Conservation (phyloP, 2,113 vertebrate genomes). For the Pseudorectes ferrugineus region DNA sequence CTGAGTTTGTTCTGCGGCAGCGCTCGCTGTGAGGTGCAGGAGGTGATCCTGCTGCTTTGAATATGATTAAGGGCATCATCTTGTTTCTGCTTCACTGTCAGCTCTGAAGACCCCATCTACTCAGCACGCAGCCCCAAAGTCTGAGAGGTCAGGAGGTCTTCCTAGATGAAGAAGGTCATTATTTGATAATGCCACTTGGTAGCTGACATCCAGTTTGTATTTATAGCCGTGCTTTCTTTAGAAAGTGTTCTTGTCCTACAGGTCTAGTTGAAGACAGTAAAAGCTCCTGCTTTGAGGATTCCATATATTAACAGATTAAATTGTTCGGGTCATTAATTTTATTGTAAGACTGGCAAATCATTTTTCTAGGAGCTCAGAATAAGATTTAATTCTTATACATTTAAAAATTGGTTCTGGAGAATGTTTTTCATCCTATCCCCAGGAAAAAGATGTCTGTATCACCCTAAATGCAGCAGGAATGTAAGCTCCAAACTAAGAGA, state of each 20-base stretch:
- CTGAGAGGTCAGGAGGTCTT: neutral
- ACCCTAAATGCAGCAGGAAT: neutral
- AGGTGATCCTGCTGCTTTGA: conserved; percentile 5
- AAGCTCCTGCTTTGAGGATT: neutral
- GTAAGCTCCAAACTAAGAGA: neutral
- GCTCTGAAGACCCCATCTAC: neutral
- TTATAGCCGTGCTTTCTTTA: neutral
- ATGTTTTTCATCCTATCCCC: neutral
- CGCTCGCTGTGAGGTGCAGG: conserved; percentile 12
- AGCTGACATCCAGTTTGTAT: conserved; percentile 17
- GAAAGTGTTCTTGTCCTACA: neutral
- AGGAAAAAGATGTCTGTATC: neutral
- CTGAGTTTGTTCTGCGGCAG: neutral
- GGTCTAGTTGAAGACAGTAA: neutral
- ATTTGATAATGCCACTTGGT: conserved; percentile 9
- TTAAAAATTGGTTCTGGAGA: neutral
- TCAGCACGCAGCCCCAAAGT: neutral
- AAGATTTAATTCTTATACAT: neutral
- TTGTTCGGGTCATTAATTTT: conserved; percentile 8
- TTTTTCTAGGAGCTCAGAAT: neutral
- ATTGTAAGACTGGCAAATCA: neutral
- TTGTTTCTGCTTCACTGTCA: conserved; percentile 3
- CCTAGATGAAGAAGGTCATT: neutral
- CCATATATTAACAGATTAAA: conserved; percentile 1
- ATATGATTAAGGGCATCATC: conserved; percentile 16